A percentile compares a stretch with the other conserved stretches of the same genome.
Conservation (phyloP, 2,113 vertebrate species). For the Pelobates fuscus region DNA sequence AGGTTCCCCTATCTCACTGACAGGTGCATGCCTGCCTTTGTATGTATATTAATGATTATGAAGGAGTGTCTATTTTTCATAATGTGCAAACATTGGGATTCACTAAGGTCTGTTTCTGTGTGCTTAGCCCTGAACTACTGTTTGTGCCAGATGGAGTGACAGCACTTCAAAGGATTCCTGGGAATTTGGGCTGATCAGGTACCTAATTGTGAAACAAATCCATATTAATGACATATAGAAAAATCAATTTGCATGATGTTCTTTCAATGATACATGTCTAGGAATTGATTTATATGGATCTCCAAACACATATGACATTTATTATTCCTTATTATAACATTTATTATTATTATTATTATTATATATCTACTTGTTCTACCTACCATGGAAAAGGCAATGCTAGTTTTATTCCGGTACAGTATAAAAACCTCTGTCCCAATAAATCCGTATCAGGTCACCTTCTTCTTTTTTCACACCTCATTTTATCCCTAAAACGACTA, state of each 20-base stretch:
- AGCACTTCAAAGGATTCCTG: not conserved
- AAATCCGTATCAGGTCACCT: too few relatives aligned
- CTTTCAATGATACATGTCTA: not conserved
- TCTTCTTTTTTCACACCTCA: too few relatives aligned
- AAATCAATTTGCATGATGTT: not conserved
- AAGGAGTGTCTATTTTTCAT: not conserved
- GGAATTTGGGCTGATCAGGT: not conserved
- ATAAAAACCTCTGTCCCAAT: too few relatives aligned
- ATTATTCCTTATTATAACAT: too few relatives aligned
- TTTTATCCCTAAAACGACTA: too few relatives aligned
- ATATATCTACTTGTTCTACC: too few relatives aligned
- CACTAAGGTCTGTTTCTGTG: not conserved
- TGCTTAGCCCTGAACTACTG: not conserved
- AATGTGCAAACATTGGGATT: not conserved
- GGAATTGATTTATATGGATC: too few relatives aligned
- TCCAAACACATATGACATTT: too few relatives aligned
- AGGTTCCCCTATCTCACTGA: not conserved
- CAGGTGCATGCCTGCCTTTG: not conserved
- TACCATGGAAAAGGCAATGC: too few relatives aligned
- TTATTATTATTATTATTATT: too few relatives aligned
- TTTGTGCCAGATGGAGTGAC: not conserved
- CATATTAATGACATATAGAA: not conserved
- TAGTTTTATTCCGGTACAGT: too few relatives aligned
- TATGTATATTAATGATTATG: not conserved
- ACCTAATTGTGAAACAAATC: not conserved